These are phyloP conservation scores for Ophion slaviceki DNA, from an alignment of 2,888 invertebrate species.

Conservation along the genomic window DNA sequence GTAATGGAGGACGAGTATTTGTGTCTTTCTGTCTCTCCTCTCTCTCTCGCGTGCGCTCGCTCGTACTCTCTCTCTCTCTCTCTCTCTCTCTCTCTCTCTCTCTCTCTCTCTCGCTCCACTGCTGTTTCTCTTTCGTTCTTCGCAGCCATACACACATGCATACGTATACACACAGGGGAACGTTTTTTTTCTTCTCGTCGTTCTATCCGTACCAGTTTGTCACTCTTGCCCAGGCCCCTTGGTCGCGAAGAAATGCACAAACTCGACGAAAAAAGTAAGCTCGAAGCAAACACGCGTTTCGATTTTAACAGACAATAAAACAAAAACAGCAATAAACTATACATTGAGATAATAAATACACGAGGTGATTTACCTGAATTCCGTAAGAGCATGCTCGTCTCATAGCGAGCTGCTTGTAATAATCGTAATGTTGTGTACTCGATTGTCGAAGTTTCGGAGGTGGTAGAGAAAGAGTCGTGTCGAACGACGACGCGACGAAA, in stretches of 20 bases:
- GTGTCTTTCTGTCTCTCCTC: slow-evolving; percentile 66
- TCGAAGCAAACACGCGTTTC: neutral
- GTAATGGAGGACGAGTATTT: slow-evolving; percentile 81
- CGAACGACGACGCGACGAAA: slow-evolving; percentile 57
- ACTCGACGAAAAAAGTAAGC: slow-evolving; percentile 15
- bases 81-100: slow-evolving; percentile 60
- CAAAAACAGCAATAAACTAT: too few species aligned
- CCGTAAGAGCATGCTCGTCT: slow-evolving; percentile 74
- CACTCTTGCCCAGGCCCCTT: slow-evolving; percentile 48
- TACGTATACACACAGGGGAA: slow-evolving; percentile 7
- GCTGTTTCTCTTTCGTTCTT: slow-evolving; percentile 53
- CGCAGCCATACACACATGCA: slow-evolving; percentile 26
- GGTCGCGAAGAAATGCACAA: slow-evolving; percentile 50
- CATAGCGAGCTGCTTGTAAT: slow-evolving; percentile 67
- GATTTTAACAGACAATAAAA: slow-evolving; percentile 3
- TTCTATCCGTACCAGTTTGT: slow-evolving; percentile 58
- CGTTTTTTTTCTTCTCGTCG: slow-evolving; percentile 33
- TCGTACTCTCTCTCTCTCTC: slow-evolving; percentile 64
- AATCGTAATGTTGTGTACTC: neutral
- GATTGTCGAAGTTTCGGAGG: slow-evolving; percentile 10
- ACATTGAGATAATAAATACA: neutral
- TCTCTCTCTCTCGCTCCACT: slow-evolving; percentile 55
- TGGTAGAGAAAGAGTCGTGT: neutral
- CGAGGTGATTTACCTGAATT: slow-evolving; percentile 75
- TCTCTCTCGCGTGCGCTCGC: slow-evolving; percentile 48